phyloP scores from a whole-genome alignment of 2,113 vertebrate genomes.

The Papio anubis region DNA sequence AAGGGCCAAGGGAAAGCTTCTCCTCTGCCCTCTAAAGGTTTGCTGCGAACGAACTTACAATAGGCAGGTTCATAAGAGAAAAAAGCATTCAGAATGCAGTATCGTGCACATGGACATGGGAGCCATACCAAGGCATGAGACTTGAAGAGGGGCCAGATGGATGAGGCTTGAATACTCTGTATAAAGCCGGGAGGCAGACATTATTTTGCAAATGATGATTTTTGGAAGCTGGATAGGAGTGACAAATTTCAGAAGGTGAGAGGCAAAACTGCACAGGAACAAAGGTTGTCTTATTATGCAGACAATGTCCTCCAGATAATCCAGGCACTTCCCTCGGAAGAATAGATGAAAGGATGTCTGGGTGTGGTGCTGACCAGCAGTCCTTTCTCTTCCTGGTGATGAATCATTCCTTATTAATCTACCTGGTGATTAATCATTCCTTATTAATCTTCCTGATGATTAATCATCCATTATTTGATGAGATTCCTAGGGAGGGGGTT shows the following conservation, averaged over 20 bases:
- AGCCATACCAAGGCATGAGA: background rate
- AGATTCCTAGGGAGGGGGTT: background rate
- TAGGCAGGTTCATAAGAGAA: background rate
- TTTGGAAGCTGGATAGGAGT: background rate
- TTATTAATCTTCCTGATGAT: background rate
- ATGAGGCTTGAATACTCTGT: background rate
- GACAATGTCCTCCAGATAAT: background rate
- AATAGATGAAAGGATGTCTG: background rate
- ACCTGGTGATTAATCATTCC: background rate
- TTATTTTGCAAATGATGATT: background rate
- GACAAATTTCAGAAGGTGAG: background rate
- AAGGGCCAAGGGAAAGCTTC: background rate
- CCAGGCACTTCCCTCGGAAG: background rate
- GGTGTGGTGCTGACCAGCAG: background rate
- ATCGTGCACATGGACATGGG: background rate
- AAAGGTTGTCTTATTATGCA: background rate
- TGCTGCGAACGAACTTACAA: background rate
- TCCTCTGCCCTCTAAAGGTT: background rate
- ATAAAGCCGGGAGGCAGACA: background rate
- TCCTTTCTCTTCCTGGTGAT: background rate
- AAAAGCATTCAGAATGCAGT: background rate
- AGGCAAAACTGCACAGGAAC: background rate
- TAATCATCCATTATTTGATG: background rate
- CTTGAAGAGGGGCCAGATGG: background rate
- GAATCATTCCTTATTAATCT: background rate